Evolutionary conservation across 2,797 vertebrate genomes (phyloP).

Genomic region (Chelonia mydas): DNA sequence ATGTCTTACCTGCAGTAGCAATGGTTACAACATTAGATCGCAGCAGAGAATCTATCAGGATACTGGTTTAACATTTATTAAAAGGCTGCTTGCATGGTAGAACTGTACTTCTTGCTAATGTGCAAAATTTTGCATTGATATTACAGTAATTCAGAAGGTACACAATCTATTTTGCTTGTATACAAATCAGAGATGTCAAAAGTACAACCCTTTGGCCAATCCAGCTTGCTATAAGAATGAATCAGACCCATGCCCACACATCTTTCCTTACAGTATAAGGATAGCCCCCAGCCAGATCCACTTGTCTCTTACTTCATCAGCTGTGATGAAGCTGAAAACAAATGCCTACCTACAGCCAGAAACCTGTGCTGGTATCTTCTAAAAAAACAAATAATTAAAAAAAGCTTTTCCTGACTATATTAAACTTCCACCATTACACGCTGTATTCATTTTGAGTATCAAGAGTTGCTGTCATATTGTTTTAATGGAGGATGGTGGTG

Average conservation of each 20-base stretch:
- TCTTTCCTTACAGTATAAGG: constrained; percentile 22
- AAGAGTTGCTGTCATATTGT: neutral
- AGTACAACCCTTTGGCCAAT: constrained; percentile 1
- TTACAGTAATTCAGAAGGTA: neutral
- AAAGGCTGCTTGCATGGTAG: neutral
- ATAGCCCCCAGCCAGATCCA: neutral
- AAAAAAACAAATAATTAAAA: neutral
- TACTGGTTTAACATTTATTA: neutral
- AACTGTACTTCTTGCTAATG: constrained; percentile 10
- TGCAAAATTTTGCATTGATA: constrained; percentile 17
- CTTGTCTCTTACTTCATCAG: constrained; percentile 20
- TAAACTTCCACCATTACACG: neutral
- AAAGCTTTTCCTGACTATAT: neutral
- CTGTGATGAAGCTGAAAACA: neutral
- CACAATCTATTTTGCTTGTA: constrained; percentile 33
- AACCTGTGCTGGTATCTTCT: neutral
- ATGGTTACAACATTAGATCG: neutral
- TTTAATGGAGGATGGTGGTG: neutral
- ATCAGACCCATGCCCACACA: constrained; percentile 4
- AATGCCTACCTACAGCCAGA: neutral
- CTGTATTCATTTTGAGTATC: neutral
- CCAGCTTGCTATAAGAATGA: constrained; percentile 17
- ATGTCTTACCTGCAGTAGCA: constrained; percentile 4
- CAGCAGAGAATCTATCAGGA: neutral
- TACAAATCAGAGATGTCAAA: constrained; percentile 42